Conservation (phyloP, 2,113 vertebrate genomes). For the Bucco capensis region DNA sequence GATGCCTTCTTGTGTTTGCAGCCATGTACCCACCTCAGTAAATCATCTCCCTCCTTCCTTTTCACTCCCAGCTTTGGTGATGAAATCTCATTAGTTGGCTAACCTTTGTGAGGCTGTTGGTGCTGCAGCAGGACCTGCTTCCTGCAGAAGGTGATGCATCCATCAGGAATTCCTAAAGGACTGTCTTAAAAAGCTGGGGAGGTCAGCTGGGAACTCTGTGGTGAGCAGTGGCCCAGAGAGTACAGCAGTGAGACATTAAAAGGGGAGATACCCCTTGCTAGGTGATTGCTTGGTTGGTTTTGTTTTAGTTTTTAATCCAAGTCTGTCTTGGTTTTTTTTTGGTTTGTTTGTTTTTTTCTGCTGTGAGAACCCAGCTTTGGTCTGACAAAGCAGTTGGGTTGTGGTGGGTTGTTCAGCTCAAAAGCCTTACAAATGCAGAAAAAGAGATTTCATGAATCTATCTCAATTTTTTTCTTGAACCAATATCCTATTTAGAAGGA, state of each 20-base stretch:
- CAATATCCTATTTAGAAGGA: not conserved
- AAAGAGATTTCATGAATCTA: not conserved
- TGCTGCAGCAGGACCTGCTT: not conserved
- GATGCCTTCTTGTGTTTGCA: not conserved
- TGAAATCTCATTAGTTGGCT: not conserved
- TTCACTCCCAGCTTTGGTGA: not conserved
- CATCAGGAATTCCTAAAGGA: not conserved
- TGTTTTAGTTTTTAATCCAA: not conserved
- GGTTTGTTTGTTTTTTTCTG: not conserved
- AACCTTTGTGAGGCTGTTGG: not conserved
- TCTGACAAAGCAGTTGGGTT: not conserved
- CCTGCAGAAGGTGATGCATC: not conserved
- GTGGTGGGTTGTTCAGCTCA: not conserved
- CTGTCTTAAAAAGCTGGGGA: not conserved
- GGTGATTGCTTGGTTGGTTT: not conserved
- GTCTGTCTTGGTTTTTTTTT: not conserved
- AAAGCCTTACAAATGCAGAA: not conserved
- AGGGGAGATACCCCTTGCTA: not conserved
- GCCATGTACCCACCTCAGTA: not conserved
- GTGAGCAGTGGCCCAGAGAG: not conserved
- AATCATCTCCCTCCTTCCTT: not conserved
- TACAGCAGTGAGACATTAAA: not conserved
- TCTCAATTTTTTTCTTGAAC: not conserved
- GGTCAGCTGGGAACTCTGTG: not conserved
- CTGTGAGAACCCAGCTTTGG: not conserved